These are phyloP conservation scores for Pomacea canaliculata DNA, from an alignment of 2,888 invertebrate species.

Conservation along the genomic window DNA sequence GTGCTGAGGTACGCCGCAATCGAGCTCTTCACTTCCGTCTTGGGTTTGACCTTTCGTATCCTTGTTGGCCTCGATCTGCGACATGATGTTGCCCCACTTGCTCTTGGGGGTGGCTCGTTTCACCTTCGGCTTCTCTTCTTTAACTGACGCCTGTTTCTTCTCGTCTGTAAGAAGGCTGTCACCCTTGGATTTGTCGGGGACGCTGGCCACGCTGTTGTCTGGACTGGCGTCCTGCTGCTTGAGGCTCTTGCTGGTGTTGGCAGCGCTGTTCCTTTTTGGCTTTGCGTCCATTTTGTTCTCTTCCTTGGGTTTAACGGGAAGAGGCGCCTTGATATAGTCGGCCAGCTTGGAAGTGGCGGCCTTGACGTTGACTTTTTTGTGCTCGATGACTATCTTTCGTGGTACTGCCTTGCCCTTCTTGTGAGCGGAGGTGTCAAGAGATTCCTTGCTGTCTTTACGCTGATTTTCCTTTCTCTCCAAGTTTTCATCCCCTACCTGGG, in stretches of 20 bases:
- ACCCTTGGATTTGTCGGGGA: not conserved
- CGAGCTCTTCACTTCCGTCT: slow-evolving; percentile 89
- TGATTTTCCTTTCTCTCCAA: not conserved
- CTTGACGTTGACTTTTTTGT: slow-evolving; percentile 55
- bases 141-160: slow-evolving; percentile 15
- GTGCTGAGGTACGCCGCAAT: slow-evolving; percentile 70
- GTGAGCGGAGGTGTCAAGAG: not conserved
- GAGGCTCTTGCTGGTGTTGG: slow-evolving; percentile 41
- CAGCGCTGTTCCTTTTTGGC: slow-evolving; percentile 47
- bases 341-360: slow-evolving; percentile 54
- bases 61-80: slow-evolving; percentile 67
- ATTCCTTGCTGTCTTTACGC: not conserved
- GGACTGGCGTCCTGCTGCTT: slow-evolving; percentile 19
- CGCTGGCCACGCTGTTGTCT: slow-evolving; percentile 14
- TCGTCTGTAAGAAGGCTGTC: slow-evolving; percentile 3
- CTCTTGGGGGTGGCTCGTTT: slow-evolving; percentile 61
- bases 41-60: slow-evolving; percentile 73
- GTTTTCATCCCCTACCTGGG: slow-evolving; percentile 4
- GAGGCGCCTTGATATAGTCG: slow-evolving; percentile 56
- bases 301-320: slow-evolving; percentile 51
- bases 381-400: slow-evolving; percentile 43
- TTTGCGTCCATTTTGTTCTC: slow-evolving; percentile 48
- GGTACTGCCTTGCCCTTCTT: not conserved
- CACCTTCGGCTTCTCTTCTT: slow-evolving; percentile 54
- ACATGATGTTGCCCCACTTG: slow-evolving; percentile 64